Evolutionary conservation across 2,113 vertebrate genomes (phyloP).

Genomic region (Morone saxatilis): DNA sequence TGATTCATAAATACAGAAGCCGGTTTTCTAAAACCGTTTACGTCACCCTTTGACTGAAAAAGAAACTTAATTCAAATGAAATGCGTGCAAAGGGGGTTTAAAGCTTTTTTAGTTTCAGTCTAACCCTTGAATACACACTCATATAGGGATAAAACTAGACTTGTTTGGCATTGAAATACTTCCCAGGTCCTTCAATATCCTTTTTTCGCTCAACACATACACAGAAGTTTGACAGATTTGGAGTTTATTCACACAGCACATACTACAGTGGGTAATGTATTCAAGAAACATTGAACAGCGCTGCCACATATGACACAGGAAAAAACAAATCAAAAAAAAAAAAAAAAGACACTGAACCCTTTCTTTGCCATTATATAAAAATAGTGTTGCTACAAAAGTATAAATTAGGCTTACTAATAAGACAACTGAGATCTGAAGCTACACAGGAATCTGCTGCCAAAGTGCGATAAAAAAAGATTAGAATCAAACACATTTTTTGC

Average conservation of each 20-base stretch:
- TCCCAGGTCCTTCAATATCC: background rate
- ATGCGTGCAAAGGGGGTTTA: background rate
- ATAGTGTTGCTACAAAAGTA: constrained; percentile 99
- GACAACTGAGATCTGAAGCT: constrained; percentile 88
- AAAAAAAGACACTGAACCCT: constrained; percentile 89
- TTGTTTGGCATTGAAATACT: background rate
- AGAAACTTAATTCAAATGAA: background rate
- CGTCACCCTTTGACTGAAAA: constrained; percentile 2
- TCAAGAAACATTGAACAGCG: constrained; percentile 92
- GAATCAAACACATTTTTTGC: constrained; percentile 76
- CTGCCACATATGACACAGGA: constrained; percentile 87
- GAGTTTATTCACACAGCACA: constrained; percentile 96
- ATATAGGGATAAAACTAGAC: background rate
- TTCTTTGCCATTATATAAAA: constrained; percentile 96
- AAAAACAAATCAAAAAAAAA: constrained; percentile 45
- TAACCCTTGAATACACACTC: background rate
- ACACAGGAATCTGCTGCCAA: constrained; percentile 86
- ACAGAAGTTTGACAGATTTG: constrained; percentile 70
- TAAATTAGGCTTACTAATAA: constrained; percentile 99
- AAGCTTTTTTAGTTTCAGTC: background rate
- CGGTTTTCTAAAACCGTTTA: constrained; percentile 18
- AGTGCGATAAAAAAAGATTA: constrained; percentile 83
- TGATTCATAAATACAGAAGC: constrained; percentile 38
- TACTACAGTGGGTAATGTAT: constrained; percentile 94
- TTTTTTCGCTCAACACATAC: background rate